Base-by-base conservation (phyloP, 1,140 invertebrate genomes). In the Oncopodura yosiiana region DNA sequence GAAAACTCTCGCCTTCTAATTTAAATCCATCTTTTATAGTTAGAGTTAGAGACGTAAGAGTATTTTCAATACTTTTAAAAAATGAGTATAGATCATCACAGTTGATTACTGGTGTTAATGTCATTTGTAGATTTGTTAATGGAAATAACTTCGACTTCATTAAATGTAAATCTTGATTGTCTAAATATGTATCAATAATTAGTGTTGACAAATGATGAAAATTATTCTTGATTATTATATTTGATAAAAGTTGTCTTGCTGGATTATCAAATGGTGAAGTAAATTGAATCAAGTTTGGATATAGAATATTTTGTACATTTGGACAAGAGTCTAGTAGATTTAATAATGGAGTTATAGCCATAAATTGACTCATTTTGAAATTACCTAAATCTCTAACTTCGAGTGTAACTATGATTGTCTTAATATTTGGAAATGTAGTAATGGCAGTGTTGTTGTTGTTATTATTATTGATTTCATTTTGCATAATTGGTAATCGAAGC, bases 241-340 rank as follows among this genome's bases (percentile, higher is more conserved):
- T 56, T 38, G 50, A 38, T 21, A 56, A 50, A 18, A 56, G 24
- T n/a, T 50, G 34, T 44, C 54, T 49, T 6, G 54, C 54, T 16
- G 54, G 54, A 45, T 56, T 56, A 5, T 56, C 46, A 19, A 50
- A 44, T 5, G 54, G 54, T n/a, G 54, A 56, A n/a, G 54, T 56
- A 19, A 56, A 56, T 24, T 56, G 54, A 26, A 56, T 23, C 27
- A 56, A 44, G 36, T 56, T 56, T 14, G 54, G 54, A n/a, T 50
- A 56, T 18, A 43, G 50, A 26, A 56, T 56, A 11, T 50, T 41
- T 29, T 56, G 38, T 3, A 56, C 30, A 30, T 56, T 56, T 9
- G 54, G 54, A 18, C 27, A 23, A 9, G 41, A 14, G 14, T 39
- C 38, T 19, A 56, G 39, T 4, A 56, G 26, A 27, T 56, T 27